phyloP scores from a whole-genome alignment of 1,140 invertebrate genomes.

The Cydia pomonella region DNA sequence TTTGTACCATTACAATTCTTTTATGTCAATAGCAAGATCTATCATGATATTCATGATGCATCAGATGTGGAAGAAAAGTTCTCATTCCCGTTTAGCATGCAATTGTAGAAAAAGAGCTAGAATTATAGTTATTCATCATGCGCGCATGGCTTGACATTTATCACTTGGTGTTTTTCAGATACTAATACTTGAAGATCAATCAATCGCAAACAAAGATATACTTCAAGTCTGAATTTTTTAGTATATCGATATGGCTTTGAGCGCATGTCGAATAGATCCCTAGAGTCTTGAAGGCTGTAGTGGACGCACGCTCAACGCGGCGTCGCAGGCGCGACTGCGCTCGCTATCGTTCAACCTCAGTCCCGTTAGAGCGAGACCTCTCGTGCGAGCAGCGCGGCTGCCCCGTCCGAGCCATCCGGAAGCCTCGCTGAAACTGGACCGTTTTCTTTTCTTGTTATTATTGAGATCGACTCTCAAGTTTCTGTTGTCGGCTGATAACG shows the following conservation, averaged over 20 bases:
- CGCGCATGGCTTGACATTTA: too few species aligned
- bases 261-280: slow-evolving; percentile 51
- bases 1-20: too few species aligned
- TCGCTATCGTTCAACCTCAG: slow-evolving; percentile 68
- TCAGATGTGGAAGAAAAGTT: too few species aligned
- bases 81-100: too few species aligned
- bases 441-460: slow-evolving; percentile 81
- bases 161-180: too few species aligned
- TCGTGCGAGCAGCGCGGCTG: slow-evolving; percentile 57
- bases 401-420: slow-evolving; percentile 68
- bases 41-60: too few species aligned
- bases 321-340: slow-evolving; percentile 66
- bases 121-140: too few species aligned
- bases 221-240: background rate
- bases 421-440: slow-evolving; percentile 80
- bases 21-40: too few species aligned
- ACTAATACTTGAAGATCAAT: background rate
- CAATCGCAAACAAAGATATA: slow-evolving; percentile 37
- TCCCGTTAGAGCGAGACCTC: slow-evolving; percentile 75
- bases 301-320: slow-evolving; percentile 53
- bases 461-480: slow-evolving; percentile 76
- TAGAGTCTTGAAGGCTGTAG: slow-evolving; percentile 35
- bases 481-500: slow-evolving; percentile 80
- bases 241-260: background rate
- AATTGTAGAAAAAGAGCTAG: too few species aligned